Conservation (phyloP, 2,888 invertebrate species). For the Apamea anceps region DNA sequence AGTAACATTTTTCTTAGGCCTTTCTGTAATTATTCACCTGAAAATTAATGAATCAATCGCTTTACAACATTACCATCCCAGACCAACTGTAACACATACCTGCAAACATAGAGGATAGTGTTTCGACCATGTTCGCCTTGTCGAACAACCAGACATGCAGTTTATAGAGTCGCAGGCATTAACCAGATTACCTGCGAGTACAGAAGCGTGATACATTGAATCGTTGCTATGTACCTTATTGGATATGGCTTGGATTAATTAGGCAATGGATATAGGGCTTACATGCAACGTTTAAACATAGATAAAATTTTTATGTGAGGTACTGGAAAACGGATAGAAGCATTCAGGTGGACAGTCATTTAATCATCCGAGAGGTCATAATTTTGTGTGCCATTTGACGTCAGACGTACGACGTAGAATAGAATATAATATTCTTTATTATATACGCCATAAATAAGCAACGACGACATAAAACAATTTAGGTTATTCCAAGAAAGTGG, state of each 20-base stretch:
- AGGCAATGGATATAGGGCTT: not conserved
- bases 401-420: not conserved
- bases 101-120: conserved; percentile 21
- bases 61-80: not conserved
- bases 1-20: not conserved
- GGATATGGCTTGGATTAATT: conserved; percentile 3
- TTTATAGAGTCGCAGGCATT: conserved; percentile 32
- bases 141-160: conserved; percentile 34
- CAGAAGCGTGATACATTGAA: conserved; percentile 15
- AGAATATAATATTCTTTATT: too few species aligned
- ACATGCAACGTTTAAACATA: not conserved
- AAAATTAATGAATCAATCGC: not conserved
- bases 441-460: too few species aligned
- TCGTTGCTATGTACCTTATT: not conserved
- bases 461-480: too few species aligned
- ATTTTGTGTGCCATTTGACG: too few species aligned
- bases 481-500: too few species aligned
- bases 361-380: not conserved
- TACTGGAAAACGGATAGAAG: not conserved
- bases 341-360: not conserved
- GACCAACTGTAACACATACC: not conserved
- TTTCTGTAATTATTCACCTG: not conserved
- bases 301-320: not conserved
- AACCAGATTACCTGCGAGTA: conserved; percentile 41
- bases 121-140: conserved; percentile 23